These are phyloP conservation scores for Machimus atricapillus DNA, from an alignment of 2,888 invertebrate species.

Conservation along the genomic window DNA sequence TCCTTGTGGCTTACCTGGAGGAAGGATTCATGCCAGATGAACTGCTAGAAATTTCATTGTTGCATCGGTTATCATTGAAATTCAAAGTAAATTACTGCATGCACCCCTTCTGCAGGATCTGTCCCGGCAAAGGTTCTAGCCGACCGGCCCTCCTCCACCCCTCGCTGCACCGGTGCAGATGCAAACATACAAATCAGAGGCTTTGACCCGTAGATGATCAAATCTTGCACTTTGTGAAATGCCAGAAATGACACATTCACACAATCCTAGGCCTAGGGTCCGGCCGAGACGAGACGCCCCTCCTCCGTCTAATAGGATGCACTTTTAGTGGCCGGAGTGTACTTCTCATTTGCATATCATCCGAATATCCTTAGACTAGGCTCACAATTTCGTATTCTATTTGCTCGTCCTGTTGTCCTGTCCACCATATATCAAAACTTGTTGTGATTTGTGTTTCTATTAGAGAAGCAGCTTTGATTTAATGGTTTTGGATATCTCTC, in stretches of 20 bases:
- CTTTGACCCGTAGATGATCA: conserved; percentile 42
- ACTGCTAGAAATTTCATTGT: conserved; percentile 41
- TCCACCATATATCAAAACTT: conserved; percentile 48
- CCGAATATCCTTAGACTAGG: conserved; percentile 46
- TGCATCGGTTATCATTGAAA: conserved; percentile 43
- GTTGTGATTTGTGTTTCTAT: conserved; percentile 48
- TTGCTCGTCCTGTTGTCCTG: conserved; percentile 47
- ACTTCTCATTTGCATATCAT: conserved; percentile 47
- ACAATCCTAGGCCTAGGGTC: neutral
- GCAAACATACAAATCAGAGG: conserved; percentile 42
- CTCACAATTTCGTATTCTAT: conserved; percentile 47
- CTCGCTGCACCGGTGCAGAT: neutral
- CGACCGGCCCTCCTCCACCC: neutral
- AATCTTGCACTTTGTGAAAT: conserved; percentile 44
- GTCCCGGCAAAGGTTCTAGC: neutral
- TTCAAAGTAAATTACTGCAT: conserved; percentile 42
- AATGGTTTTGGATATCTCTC: conserved; percentile 46
- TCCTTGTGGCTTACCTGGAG: conserved; percentile 19
- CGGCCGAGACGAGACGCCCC: neutral
- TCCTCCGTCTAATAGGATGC: conserved; percentile 24
- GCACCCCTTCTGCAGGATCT: neutral
- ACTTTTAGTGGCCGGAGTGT: conserved; percentile 34
- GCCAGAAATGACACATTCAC: conserved; percentile 38
- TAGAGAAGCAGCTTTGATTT: conserved; percentile 47
- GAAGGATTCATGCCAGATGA: conserved; percentile 42